Conservation (phyloP, 1,140 invertebrate genomes). For the Himalopsyche phryganea region DNA sequence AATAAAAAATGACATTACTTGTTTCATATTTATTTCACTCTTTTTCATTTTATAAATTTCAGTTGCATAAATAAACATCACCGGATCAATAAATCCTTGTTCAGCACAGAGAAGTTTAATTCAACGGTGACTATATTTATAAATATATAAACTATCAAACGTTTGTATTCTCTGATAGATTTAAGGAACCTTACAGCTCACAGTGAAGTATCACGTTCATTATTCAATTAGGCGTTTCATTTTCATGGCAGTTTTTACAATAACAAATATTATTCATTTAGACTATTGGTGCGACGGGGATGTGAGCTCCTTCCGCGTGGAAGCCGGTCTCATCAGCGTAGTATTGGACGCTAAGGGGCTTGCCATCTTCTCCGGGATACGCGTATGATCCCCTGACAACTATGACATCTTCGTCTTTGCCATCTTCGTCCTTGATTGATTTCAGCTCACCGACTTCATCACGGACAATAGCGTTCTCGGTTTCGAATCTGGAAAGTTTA, state of each 20-base stretch:
- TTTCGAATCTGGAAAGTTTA: slow-evolving; percentile 41
- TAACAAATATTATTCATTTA: background rate
- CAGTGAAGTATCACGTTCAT: background rate
- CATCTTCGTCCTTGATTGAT: slow-evolving; percentile 42
- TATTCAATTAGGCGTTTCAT: no score
- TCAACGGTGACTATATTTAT: no score
- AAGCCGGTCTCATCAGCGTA: slow-evolving; percentile 78
- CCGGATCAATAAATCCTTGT: no score
- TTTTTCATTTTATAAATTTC: no score
- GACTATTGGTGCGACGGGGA: slow-evolving; percentile 57
- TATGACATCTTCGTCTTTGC: slow-evolving; percentile 43
- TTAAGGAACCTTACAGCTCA: slow-evolving; percentile 6
- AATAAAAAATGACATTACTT: no score
- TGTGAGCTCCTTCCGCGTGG: slow-evolving; percentile 67
- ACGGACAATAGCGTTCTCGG: slow-evolving; percentile 39
- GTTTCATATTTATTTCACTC: no score
- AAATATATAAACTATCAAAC: background rate
- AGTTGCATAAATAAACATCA: no score
- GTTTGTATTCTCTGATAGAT: slow-evolving; percentile 10
- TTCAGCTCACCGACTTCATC: slow-evolving; percentile 42
- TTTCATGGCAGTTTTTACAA: no score
- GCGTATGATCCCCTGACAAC: slow-evolving; percentile 44
- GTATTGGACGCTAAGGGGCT: slow-evolving; percentile 66
- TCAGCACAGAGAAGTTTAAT: background rate
- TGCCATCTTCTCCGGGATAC: slow-evolving; percentile 71